A percentile compares a stretch with the other conserved stretches of the same genome.
Conservation (phyloP, 1,140 invertebrate genomes). For the Lepidurus apus region DNA sequence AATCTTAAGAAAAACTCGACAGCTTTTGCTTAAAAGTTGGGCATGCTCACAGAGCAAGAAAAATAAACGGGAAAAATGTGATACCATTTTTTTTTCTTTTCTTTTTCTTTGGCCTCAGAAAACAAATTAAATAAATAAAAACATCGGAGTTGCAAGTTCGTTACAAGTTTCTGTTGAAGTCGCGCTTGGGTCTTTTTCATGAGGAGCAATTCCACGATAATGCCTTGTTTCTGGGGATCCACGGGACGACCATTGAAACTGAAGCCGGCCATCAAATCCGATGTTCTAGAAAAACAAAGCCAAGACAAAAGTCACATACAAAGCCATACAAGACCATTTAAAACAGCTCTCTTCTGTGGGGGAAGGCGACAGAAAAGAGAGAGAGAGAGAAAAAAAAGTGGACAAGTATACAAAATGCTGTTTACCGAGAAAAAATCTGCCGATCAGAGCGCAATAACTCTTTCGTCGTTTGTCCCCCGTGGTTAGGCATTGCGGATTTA, state of each 20-base stretch:
- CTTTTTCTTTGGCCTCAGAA: not conserved
- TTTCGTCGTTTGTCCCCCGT: constrained; percentile 42
- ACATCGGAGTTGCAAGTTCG: not conserved
- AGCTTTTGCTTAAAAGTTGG: not conserved
- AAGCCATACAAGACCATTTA: not conserved
- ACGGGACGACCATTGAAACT: constrained; percentile 43
- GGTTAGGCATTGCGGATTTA: constrained; percentile 41
- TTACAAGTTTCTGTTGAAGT: constrained; percentile 45
- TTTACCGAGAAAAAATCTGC: constrained; percentile 41
- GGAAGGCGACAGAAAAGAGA: not conserved
- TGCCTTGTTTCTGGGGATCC: constrained; percentile 46
- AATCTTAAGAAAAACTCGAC: not conserved
- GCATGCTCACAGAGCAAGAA: not conserved
- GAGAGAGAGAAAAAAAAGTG: not conserved
- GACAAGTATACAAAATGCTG: not conserved
- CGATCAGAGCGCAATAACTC: constrained; percentile 44
- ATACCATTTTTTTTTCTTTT: not conserved
- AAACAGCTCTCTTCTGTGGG: not conserved
- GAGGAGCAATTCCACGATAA: constrained; percentile 46
- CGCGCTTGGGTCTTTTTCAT: constrained; percentile 48
- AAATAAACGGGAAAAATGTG: not conserved
- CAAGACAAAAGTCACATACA: not conserved
- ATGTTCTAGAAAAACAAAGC: constrained; percentile 37
- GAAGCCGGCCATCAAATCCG: constrained; percentile 43
- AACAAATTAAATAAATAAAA: not conserved